Evolutionary conservation across 2,888 invertebrate species (phyloP).

Genomic region (Onchidella celtica): DNA sequence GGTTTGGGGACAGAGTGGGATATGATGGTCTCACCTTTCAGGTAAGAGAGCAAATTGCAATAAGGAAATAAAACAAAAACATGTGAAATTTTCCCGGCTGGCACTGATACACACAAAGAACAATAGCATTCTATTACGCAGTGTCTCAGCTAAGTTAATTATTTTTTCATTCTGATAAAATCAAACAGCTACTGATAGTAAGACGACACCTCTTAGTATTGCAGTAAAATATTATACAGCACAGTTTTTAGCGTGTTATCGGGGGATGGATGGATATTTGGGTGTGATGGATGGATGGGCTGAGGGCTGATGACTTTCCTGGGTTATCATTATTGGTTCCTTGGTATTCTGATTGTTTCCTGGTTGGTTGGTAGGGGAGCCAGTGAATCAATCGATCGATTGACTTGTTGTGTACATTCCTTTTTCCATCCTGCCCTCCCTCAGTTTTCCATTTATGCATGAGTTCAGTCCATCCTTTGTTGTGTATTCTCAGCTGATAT

Average conservation of each 20-base stretch:
- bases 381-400: not conserved
- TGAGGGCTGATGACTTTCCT: not conserved
- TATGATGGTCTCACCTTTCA: constrained; percentile 82
- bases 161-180: too few relatives aligned
- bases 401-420: too few relatives aligned
- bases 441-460: not conserved
- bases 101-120: too few relatives aligned
- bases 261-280: not conserved
- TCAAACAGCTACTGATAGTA: too few relatives aligned
- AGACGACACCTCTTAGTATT: too few relatives aligned
- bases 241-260: too few relatives aligned
- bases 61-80: too few relatives aligned
- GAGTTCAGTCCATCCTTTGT: not conserved
- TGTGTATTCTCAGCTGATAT: constrained; percentile 81
- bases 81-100: too few relatives aligned
- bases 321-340: not conserved
- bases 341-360: not conserved
- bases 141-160: too few relatives aligned
- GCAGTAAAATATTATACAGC: too few relatives aligned
- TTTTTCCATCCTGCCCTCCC: too few relatives aligned
- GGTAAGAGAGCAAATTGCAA: constrained; percentile 69
- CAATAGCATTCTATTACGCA: too few relatives aligned
- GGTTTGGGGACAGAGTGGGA: constrained; percentile 85
- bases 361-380: not conserved
- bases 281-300: not conserved